These are phyloP conservation scores for Prosapia bicincta DNA, from an alignment of 2,888 invertebrate genomes.

Conservation along the genomic window DNA sequence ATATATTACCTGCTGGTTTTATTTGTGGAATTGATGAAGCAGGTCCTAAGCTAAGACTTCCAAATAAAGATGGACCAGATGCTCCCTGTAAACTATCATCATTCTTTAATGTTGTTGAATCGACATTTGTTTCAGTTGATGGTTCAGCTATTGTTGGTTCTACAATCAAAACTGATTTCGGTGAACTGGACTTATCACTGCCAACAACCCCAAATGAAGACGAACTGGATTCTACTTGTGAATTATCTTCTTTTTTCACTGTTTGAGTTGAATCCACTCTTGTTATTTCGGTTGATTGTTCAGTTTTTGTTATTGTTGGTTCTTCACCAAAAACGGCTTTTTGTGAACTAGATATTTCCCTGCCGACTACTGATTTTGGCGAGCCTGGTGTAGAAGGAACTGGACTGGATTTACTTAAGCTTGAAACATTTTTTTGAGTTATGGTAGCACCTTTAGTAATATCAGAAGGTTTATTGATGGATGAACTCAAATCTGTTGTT, in stretches of 20 bases:
- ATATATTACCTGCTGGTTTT: neutral
- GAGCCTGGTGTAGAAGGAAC: neutral
- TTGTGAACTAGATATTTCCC: neutral
- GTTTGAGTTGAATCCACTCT: neutral
- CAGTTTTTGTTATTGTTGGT: neutral
- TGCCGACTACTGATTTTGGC: neutral
- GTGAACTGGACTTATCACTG: neutral
- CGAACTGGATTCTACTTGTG: neutral
- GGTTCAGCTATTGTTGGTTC: neutral
- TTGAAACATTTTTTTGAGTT: neutral
- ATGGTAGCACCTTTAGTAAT: neutral
- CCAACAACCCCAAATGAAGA: neutral
- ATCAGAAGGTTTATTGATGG: neutral
- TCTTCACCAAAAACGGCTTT: neutral
- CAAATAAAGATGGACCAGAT: neutral
- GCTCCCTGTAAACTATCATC: neutral
- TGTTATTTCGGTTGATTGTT: neutral
- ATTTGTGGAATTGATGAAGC: neutral
- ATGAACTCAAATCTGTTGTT: neutral
- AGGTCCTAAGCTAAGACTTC: neutral
- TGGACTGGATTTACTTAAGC: neutral
- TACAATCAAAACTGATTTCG: neutral
- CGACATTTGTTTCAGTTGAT: neutral
- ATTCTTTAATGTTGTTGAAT: neutral
- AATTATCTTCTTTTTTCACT: neutral